Evolutionary conservation across 2,888 invertebrate species (phyloP), one percentile per base, ranked within the genome.

Genomic region (Oscheius sp.): DNA sequence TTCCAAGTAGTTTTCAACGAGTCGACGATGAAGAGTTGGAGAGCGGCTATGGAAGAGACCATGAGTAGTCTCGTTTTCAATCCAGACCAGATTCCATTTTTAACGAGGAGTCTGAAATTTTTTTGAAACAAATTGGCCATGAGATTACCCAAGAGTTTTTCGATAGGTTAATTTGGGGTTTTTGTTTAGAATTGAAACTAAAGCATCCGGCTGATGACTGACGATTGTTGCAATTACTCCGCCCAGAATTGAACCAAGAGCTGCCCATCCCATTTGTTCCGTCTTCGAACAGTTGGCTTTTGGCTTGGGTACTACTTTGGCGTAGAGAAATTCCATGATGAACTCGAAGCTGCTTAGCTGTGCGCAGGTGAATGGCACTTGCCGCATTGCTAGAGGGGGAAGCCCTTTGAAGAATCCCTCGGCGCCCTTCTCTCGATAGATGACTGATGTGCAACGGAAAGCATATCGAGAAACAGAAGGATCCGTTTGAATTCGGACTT

Each of bases 311-410:
- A 95, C 95, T n/a, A 66, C 37, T 37, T 70, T 85, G 90, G 91
- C 91, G 90, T 96, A 96, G 33, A 96, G 88, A 70, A 27, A 20
- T 87, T 96, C 96, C 39, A 96, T 90, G 15, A 96, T 96, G 87
- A 93, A 91, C 89, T 96, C 96, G 88, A 96, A 96, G 90, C 95
- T 95, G 78, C 95, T 93, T 88, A 96, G 97, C 90, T 96, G 96
- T 95, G 96, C 96, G 96, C 96, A 96, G 79, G 96, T 96, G 91
- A 96, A 96, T 0, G 96, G 96, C 87, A 96, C 96, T 90, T 96
- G 96, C 82, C 96, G 89, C 88, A 93, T 92, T 96, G 96, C 96
- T 72, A 96, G 90, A 37, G 96, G 96, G 39, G 93, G 93, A 73
- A 96, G 89, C 65, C 95, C 93, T 95, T 93, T 88, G 52, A 29